Percentiles rank a stretch among this genome's conserved stretches.
Conservation (phyloP, 2,113 vertebrate species). For the Labeo catla region DNA sequence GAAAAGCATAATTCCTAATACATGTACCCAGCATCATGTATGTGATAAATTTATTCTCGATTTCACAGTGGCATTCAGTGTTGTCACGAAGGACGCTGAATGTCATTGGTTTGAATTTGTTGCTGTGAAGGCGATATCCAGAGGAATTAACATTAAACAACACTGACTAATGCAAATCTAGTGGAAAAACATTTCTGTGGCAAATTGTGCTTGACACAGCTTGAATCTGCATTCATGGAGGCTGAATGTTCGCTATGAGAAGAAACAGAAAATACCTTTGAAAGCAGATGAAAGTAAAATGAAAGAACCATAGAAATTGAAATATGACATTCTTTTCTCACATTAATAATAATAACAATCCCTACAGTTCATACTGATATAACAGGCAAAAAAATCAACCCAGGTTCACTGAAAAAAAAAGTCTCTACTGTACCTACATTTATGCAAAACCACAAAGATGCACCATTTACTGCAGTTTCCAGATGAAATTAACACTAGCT, state of each 20-base stretch:
- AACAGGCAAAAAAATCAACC: not conserved
- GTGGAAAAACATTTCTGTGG: not conserved
- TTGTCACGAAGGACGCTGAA: not conserved
- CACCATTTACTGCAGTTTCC: no score
- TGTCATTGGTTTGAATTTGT: not conserved
- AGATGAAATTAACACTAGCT: no score
- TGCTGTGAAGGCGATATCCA: not conserved
- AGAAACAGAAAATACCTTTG: not conserved
- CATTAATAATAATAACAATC: not conserved
- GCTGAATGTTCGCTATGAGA: not conserved
- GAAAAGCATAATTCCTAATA: not conserved
- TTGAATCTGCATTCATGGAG: not conserved
- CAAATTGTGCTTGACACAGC: not conserved
- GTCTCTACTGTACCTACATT: no score
- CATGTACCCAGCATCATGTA: not conserved
- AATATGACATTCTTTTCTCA: not conserved
- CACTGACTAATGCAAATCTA: constrained; percentile 17
- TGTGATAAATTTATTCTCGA: not conserved
- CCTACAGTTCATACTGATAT: not conserved
- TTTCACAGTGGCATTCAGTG: not conserved
- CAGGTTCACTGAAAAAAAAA: no score
- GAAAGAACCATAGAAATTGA: not conserved
- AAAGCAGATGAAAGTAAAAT: not conserved
- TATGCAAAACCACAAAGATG: no score
- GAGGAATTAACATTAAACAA: constrained; percentile 10